These are phyloP conservation scores for Nothoprocta perdicaria DNA, from an alignment of 2,113 vertebrate genomes.

Conservation along the genomic window DNA sequence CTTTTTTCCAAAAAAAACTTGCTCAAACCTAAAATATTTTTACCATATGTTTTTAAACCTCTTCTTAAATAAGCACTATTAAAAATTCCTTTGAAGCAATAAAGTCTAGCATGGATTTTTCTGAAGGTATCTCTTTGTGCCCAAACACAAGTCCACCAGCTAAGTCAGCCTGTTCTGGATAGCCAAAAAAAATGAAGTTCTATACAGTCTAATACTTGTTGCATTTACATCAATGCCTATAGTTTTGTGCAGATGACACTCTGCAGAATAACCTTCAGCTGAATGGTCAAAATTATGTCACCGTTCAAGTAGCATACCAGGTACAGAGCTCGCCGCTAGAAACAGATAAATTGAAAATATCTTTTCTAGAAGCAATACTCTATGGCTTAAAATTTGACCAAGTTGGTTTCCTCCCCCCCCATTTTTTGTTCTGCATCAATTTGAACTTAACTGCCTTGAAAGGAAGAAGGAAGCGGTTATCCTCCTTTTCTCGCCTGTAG, in stretches of 20 bases:
- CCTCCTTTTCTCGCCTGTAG: neutral
- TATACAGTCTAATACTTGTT: neutral
- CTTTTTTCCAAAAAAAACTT: neutral
- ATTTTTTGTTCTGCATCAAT: neutral
- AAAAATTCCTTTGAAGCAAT: neutral
- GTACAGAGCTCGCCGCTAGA: neutral
- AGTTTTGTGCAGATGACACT: neutral
- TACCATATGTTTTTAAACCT: neutral
- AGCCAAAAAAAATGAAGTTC: neutral
- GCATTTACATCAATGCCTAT: neutral
- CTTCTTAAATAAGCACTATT: neutral
- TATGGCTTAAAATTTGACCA: neutral
- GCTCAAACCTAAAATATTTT: rapidly evolving
- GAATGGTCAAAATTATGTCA: neutral
- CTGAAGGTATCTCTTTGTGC: neutral
- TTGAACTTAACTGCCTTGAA: neutral
- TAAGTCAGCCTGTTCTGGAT: neutral
- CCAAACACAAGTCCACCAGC: neutral
- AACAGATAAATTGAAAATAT: neutral
- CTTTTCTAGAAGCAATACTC: too few relatives aligned
- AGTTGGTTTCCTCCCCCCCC: neutral
- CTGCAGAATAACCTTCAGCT: neutral
- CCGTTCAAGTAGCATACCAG: neutral
- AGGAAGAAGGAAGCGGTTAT: neutral
- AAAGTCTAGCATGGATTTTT: neutral